These are phyloP conservation scores for Parochlus steinenii DNA, from an alignment of 2,888 invertebrate genomes.

Conservation along the genomic window DNA sequence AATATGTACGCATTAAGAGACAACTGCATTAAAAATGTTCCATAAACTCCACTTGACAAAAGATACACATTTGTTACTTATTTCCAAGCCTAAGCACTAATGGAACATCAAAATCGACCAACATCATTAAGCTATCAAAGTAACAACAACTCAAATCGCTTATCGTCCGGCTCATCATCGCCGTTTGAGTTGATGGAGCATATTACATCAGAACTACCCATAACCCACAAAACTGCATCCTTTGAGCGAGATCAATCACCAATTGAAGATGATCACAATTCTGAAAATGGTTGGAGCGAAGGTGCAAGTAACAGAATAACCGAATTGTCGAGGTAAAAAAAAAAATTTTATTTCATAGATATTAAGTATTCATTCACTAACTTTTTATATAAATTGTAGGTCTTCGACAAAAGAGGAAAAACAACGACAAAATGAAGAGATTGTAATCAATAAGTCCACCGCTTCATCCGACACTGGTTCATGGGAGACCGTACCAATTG, in stretches of 20 bases:
- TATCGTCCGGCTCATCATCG: conserved; percentile 15
- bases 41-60: too few species aligned
- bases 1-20: too few species aligned
- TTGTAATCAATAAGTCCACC: conserved; percentile 42
- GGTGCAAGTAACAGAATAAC: background rate
- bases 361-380: conserved; percentile 7
- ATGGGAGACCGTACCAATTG: conserved; percentile 37
- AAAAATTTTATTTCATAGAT: too few species aligned
- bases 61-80: too few species aligned
- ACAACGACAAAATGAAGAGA: conserved; percentile 43
- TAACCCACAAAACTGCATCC: background rate
- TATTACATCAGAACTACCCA: background rate
- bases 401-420: conserved; percentile 37
- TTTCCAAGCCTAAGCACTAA: too few species aligned
- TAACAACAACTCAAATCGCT: conserved; percentile 12
- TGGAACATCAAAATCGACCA: too few species aligned
- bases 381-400: conserved; percentile 15
- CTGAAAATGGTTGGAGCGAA: conserved; percentile 2
- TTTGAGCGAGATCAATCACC: conserved; percentile 11
- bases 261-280: conserved; percentile 8
- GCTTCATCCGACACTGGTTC: conserved; percentile 44
- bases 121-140: too few species aligned
- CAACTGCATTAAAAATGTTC: too few species aligned
- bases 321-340: background rate
- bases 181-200: conserved; percentile 16